These are phyloP conservation scores for Clepsis dumicolana DNA, from an alignment of 2,888 invertebrate species.

Conservation along the genomic window DNA sequence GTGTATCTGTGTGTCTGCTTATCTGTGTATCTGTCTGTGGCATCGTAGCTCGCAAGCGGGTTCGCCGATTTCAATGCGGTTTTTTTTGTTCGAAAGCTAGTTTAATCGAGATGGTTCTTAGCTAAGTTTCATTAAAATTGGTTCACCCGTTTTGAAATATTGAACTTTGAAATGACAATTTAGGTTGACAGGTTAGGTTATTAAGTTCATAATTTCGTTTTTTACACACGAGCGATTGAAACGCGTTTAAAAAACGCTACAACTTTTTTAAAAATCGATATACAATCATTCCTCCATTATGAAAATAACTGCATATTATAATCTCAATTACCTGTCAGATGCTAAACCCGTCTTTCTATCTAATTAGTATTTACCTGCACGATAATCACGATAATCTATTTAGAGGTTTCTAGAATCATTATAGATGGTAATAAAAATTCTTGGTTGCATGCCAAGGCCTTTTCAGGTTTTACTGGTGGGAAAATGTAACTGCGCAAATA, in stretches of 20 bases:
- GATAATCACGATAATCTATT: slow-evolving; percentile 11
- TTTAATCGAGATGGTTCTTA: too few species aligned
- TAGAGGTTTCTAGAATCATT: slow-evolving; percentile 28
- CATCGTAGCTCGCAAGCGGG: too few species aligned
- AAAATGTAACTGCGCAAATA: background rate
- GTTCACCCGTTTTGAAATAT: too few species aligned
- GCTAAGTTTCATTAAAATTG: too few species aligned
- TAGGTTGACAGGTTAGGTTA: too few species aligned
- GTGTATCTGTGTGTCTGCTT: too few species aligned
- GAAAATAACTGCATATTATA: background rate
- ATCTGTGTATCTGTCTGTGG: too few species aligned
- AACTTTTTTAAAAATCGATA: background rate
- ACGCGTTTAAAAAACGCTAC: background rate
- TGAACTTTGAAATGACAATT: too few species aligned
- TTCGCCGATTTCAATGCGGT: too few species aligned
- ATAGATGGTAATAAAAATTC: slow-evolving; percentile 26
- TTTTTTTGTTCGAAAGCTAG: too few species aligned
- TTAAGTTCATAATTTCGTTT: too few species aligned
- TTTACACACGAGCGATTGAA: too few species aligned
- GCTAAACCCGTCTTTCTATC: background rate
- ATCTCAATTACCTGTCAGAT: slow-evolving; percentile 27
- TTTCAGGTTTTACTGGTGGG: slow-evolving; percentile 17
- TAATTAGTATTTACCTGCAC: slow-evolving; percentile 20
- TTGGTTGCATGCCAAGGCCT: slow-evolving; percentile 7
- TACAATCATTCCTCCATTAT: background rate